These are phyloP conservation scores for Chromis chromis DNA, from an alignment of 2,797 vertebrate species.

Conservation along the genomic window DNA sequence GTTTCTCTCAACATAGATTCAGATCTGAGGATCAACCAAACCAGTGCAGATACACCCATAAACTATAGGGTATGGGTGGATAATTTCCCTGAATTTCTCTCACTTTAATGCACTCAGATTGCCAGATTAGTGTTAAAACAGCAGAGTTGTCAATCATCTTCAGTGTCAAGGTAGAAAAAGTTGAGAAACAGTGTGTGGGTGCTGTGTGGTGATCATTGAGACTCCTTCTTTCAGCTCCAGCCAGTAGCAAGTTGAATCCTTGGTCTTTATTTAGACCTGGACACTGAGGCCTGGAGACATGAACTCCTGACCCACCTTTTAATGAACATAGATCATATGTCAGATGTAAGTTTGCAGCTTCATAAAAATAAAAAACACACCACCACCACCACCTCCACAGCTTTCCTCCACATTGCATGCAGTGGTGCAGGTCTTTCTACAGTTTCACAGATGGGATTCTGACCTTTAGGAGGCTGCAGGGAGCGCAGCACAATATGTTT, in stretches of 20 bases:
- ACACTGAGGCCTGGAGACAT: conserved; percentile 76
- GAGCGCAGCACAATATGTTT: conserved; percentile 17
- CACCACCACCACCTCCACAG: not conserved
- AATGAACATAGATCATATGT: conserved; percentile 79
- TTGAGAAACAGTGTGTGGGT: conserved; percentile 13
- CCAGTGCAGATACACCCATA: not conserved
- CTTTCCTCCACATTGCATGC: not conserved
- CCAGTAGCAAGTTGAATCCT: conserved; percentile 71
- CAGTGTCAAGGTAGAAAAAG: conserved; percentile 12
- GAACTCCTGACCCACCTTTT: conserved; percentile 82
- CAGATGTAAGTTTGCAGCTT: conserved; percentile 58
- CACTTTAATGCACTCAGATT: conserved; percentile 3
- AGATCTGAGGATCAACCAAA: conserved; percentile 28
- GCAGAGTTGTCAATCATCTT: conserved; percentile 1
- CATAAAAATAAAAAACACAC: conserved; percentile 12
- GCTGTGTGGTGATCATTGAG: conserved; percentile 39
- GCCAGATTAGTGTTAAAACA: conserved; percentile 21
- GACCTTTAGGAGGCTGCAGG: conserved; percentile 50
- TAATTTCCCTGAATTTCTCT: not conserved
- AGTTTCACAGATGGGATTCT: conserved; percentile 29
- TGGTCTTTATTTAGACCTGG: conserved; percentile 81
- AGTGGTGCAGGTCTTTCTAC: not conserved
- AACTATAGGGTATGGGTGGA: not conserved
- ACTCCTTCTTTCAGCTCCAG: conserved; percentile 66
- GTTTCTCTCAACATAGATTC: conserved; percentile 60